phyloP scores from a whole-genome alignment of 2,888 invertebrate species.

The Nomada fucata region DNA sequence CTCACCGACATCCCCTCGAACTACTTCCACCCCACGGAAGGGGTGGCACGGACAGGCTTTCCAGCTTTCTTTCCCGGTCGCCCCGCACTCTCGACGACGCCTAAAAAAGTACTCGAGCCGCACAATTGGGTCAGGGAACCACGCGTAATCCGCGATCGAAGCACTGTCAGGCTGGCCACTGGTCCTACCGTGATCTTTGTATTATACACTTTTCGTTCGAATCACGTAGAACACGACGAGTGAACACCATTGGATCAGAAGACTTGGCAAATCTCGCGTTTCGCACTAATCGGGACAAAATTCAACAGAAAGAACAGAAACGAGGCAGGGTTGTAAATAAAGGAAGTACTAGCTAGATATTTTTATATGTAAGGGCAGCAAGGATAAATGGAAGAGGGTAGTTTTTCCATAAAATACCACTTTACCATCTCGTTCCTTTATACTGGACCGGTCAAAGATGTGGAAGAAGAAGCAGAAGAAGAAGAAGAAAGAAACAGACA shows the following conservation, averaged over 20 bases:
- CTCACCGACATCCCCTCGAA: slow-evolving; percentile 64
- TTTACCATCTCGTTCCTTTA: slow-evolving; percentile 58
- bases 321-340: background rate
- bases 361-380: too few species aligned
- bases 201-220: background rate
- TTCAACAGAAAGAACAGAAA: background rate
- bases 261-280: too few species aligned
- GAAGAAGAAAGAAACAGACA: slow-evolving; percentile 35
- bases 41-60: slow-evolving; percentile 19
- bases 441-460: slow-evolving; percentile 37
- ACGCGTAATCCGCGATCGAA: slow-evolving; percentile 54
- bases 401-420: slow-evolving; percentile 12
- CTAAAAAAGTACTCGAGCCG: slow-evolving; percentile 44
- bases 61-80: slow-evolving; percentile 36
- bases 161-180: slow-evolving; percentile 14
- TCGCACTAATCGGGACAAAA: too few species aligned
- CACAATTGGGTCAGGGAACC: slow-evolving; percentile 58
- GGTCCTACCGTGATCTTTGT: background rate
- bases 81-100: slow-evolving; percentile 51
- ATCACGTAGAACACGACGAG: background rate
- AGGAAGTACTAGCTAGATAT: too few species aligned
- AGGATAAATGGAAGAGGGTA: too few species aligned
- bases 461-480: slow-evolving; percentile 36
- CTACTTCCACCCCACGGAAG: slow-evolving; percentile 9
- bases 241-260: background rate